Base-by-base conservation (phyloP, 2,888 invertebrate species). In the Drosophila buzzatii region DNA sequence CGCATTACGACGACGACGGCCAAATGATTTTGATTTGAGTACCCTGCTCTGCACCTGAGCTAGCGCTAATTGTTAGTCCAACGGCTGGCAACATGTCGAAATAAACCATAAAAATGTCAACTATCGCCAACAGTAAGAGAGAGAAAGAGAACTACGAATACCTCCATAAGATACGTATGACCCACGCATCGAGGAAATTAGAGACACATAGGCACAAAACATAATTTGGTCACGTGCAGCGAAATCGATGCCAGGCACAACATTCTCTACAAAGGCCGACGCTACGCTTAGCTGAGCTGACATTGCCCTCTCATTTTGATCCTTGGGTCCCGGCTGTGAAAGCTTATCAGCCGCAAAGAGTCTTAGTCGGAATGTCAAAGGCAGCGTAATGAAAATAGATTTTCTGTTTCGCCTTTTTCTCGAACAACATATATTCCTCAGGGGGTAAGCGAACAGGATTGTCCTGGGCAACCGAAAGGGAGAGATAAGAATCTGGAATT, bases 291-390 rank as follows among this genome's bases (percentile, higher is more conserved):
- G 72, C 78, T 73, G 49, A 61, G 72, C 73, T 71, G 57, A 63
- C 59, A 79, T 68, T 81, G 81, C 69, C 70, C 81, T 79, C 73
- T 74, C 79, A 85, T 76, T 79, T 73, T 66, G 55, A 41, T 27
- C 41, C 47, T 41, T 12, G 31, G 57, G 51, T 60, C 41, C 72
- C 23, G 37, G 5, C 37, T 35, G 53, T 16, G 39, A 23, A 33
- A 42, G 86, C 84, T 89, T 89, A 89, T 89, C 89, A 69, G 84
- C 85, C 89, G 70, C 86, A 89, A 83, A 81, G 39, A 39, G 73
- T 63, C 83, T 33, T 47, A 37, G 35, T 33, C 33, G 44, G 8
- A 51, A 60, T 47, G 56, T 14, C 39, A 60, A 35, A 37, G 56
- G 27, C 59, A 79, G 52, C 62, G 51, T 74, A 79, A 81, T 82